Percentiles rank a stretch among this genome's conserved stretches.
These are phyloP conservation scores for Drosophila parabipectinata DNA, from an alignment of 1,140 invertebrate species.

Conservation along the genomic window DNA sequence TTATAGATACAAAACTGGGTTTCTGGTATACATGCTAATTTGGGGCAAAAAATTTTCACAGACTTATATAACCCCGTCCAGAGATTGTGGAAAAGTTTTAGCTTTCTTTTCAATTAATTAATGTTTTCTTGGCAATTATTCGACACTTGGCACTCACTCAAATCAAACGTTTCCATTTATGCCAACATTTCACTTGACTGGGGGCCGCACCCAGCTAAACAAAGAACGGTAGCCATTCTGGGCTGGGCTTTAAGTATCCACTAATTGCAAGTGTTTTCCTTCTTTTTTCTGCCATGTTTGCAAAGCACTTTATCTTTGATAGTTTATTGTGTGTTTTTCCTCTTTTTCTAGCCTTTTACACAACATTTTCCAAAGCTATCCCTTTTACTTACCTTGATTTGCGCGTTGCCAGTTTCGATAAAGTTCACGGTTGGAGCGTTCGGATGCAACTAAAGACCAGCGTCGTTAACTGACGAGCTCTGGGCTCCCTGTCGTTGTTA, in stretches of 20 bases:
- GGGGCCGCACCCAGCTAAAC: slow-evolving; percentile 53
- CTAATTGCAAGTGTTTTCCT: slow-evolving; percentile 39
- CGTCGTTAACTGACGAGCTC: slow-evolving; percentile 74
- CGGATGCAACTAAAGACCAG: slow-evolving; percentile 81
- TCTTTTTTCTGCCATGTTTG: background rate
- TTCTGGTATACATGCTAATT: slow-evolving; percentile 80
- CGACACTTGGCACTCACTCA: slow-evolving; percentile 64
- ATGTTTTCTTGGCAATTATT: slow-evolving; percentile 33
- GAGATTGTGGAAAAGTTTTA: slow-evolving; percentile 36
- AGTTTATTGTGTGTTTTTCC: slow-evolving; percentile 39
- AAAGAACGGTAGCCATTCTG: slow-evolving; percentile 8
- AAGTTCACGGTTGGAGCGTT: slow-evolving; percentile 77
- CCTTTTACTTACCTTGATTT: slow-evolving; percentile 58
- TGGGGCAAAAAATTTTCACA: slow-evolving; percentile 74
- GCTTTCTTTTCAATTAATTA: slow-evolving; percentile 32
- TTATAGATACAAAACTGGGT: slow-evolving; percentile 82
- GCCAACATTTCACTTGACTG: slow-evolving; percentile 54
- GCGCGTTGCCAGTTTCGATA: slow-evolving; percentile 67
- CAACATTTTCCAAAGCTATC: slow-evolving; percentile 6
- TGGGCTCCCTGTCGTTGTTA: slow-evolving; percentile 57
- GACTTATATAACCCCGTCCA: slow-evolving; percentile 64
- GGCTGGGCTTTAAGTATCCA: slow-evolving; percentile 34
- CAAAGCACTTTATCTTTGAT: slow-evolving; percentile 29
- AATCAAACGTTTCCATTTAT: slow-evolving; percentile 51
- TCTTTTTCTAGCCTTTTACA: slow-evolving; percentile 6